Percentiles rank a stretch among this genome's conserved stretches.
Evolutionary conservation across 2,113 vertebrate species (phyloP).

Genomic region (Pardalotus punctatus): DNA sequence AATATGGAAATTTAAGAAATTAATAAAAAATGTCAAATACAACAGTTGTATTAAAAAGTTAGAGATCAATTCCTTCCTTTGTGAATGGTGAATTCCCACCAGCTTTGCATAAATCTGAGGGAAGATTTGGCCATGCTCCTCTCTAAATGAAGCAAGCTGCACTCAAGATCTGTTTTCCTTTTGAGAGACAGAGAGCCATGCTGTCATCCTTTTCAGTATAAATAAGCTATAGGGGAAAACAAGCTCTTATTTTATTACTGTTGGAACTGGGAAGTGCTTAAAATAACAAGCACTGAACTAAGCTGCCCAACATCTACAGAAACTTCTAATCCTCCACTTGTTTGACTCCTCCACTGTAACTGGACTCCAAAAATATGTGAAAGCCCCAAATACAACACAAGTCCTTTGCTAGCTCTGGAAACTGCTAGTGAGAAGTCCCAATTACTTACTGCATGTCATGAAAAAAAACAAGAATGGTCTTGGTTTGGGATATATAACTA

Average conservation of each 20-base stretch:
- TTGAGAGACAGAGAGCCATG: background rate
- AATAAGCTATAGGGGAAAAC: background rate
- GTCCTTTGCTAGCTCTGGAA: background rate
- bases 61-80: background rate
- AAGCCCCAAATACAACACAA: background rate
- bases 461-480: background rate
- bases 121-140: background rate
- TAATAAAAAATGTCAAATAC: background rate
- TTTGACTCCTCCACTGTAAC: background rate
- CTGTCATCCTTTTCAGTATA: background rate
- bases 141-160: background rate
- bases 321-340: background rate
- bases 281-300: background rate
- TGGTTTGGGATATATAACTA: background rate
- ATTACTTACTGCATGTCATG: background rate
- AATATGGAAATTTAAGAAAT: background rate
- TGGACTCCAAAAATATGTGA: background rate
- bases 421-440: background rate
- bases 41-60: background rate
- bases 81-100: background rate
- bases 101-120: background rate
- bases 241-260: background rate
- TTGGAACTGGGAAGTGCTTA: background rate
- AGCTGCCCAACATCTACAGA: background rate
- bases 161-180: background rate